Evolutionary conservation across 2,888 invertebrate species (phyloP), one percentile per base, ranked within the genome.

Genomic region (Euclidia mi): DNA sequence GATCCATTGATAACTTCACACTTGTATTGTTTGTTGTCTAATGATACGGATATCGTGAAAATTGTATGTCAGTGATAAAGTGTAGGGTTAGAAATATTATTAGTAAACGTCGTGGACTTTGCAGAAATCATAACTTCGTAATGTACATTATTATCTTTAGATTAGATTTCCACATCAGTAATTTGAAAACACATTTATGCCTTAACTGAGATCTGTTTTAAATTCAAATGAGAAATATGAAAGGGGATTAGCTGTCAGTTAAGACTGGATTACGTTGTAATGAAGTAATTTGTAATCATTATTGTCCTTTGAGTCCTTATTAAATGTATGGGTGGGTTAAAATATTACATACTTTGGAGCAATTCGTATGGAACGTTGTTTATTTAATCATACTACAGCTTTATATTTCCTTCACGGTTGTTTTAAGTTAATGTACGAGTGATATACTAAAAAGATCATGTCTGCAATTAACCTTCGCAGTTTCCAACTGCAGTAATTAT

Each of bases 71-170:
- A 63, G 43, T 61, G 68, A 78, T 82, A 77, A 78, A 75, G 56
- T 63, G 59, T 58, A 44, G 45, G 67, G 69, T 66, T 65, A 61
- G 47, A 63, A 72, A 66, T 78, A 64, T 72, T 76, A 79, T 77
- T 78, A 76, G 76, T 78, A 74, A 76, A 50, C 65, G 66, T 77
- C 62, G 57, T 58, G 56, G 68, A 73, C 71, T 70, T 71, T 68
- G 66, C 69, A 69, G 58, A 66, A 65, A 71, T 71, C 68, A 70
- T 65, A 63, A 65, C 56, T 68, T 49, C 61, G 40, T 73, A 72
- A 67, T 65, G 56, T 53, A 58, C 71, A 73, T 76, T 74, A 70
- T 70, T 71, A 74, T 64, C 64, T 71, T 65, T 60, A 71, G 71
- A 72, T 72, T 62, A 65, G 57, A 60, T 68, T 68, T 74, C 71